A percentile compares a stretch with the other conserved stretches of the same genome.
phyloP scores from a whole-genome alignment of 2,797 vertebrate species.

The Xiphorhynchus erythropygius region DNA sequence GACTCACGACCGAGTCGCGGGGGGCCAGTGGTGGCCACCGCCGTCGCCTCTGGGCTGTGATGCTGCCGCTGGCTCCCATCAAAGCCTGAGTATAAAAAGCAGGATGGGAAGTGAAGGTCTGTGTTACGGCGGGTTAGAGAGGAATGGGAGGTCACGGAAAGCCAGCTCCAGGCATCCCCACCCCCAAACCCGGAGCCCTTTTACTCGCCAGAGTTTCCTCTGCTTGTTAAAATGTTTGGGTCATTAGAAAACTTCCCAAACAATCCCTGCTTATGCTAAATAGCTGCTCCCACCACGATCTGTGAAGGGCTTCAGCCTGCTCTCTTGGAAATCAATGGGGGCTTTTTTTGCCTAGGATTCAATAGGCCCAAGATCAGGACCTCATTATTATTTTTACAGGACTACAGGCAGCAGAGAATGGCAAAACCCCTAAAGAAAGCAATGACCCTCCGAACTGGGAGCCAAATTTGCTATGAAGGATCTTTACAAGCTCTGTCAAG shows the following conservation, averaged over 20 bases:
- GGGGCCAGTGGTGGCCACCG: background rate
- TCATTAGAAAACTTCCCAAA: constrained; percentile 49
- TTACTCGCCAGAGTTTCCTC: background rate
- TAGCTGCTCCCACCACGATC: constrained; percentile 26
- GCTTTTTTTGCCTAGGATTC: constrained; percentile 28
- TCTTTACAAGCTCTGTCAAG: constrained; percentile 21
- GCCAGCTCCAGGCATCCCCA: background rate
- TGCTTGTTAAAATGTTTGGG: constrained; percentile 58
- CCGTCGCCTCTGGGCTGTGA: accelerated
- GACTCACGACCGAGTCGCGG: accelerated
- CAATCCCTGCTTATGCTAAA: constrained; percentile 38
- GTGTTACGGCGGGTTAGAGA: background rate
- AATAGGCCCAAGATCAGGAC: constrained; percentile 32
- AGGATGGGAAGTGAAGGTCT: background rate
- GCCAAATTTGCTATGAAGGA: background rate
- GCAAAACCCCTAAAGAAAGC: background rate
- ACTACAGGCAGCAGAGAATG: background rate
- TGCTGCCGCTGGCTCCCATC: accelerated
- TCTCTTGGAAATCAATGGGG: constrained; percentile 33
- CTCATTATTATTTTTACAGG: constrained; percentile 51
- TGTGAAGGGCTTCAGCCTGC: constrained; percentile 36
- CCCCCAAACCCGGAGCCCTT: background rate
- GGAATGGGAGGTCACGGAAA: background rate
- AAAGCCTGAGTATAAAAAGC: background rate
- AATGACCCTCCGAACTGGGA: background rate